Percentiles rank a stretch among this genome's conserved stretches.
Evolutionary conservation across 2,888 invertebrate species (phyloP).

Genomic region (Plutella xylostella): DNA sequence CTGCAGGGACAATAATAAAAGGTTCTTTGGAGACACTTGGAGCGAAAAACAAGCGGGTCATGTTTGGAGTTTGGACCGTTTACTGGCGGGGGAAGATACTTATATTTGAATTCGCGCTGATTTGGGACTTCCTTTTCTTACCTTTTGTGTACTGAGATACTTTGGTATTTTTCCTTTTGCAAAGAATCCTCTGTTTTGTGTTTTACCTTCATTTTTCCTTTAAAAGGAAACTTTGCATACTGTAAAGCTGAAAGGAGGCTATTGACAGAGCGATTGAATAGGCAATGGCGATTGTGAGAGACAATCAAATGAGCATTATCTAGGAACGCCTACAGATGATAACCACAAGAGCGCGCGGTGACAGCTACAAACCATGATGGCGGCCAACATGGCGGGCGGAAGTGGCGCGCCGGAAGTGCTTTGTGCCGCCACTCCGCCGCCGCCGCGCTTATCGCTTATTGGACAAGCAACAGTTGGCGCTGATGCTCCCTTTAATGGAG

Average conservation of each 20-base stretch:
- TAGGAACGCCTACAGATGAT: slow-evolving; percentile 1
- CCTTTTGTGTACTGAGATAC: not conserved
- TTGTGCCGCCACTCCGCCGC: slow-evolving; percentile 7
- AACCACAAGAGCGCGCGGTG: not conserved
- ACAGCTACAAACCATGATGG: slow-evolving; percentile 9
- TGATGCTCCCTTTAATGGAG: no score
- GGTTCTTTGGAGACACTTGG: slow-evolving; percentile 25
- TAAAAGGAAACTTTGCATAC: no score
- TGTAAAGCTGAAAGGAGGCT: no score
- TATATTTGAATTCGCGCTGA: not conserved
- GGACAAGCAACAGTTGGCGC: slow-evolving; percentile 17
- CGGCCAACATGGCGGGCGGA: slow-evolving; percentile 15
- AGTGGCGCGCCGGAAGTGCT: slow-evolving; percentile 11
- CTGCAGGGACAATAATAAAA: slow-evolving; percentile 28
- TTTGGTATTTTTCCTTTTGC: not conserved
- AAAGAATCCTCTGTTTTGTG: not conserved
- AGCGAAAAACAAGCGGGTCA: slow-evolving; percentile 26
- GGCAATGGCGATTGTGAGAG: slow-evolving; percentile 3
- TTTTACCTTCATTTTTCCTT: not conserved
- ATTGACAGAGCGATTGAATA: slow-evolving; percentile 2
- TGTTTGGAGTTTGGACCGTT: slow-evolving; percentile 4
- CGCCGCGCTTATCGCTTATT: slow-evolving; percentile 11
- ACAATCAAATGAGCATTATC: slow-evolving; percentile 7
- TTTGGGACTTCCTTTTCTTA: not conserved
- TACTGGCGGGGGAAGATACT: not conserved